These are phyloP conservation scores for Prolemur simus DNA, from an alignment of 2,113 vertebrate species.

Conservation along the genomic window DNA sequence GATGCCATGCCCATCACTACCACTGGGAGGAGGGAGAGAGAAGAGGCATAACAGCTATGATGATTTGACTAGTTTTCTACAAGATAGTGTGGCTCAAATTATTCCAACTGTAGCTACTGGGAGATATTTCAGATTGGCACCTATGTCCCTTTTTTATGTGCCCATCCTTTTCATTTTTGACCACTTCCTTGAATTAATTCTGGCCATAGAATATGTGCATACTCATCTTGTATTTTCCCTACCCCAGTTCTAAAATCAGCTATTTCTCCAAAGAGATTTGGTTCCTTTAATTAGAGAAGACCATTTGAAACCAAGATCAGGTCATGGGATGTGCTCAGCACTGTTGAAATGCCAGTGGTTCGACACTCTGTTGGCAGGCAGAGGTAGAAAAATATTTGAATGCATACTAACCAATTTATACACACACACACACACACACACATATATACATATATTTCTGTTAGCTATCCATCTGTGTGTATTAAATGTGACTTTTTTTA, in stretches of 20 bases:
- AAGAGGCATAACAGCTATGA: neutral
- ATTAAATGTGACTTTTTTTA: neutral
- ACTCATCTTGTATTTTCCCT: neutral
- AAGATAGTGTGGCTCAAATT: neutral
- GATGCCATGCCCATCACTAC: accelerated
- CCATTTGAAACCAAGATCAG: neutral
- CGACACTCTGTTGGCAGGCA: no score
- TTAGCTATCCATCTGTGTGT: neutral
- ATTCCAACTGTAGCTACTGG: neutral
- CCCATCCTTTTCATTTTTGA: neutral
- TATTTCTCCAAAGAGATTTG: neutral
- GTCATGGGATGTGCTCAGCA: neutral
- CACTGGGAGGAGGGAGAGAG: accelerated
- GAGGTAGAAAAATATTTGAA: neutral
- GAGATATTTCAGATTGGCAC: neutral
- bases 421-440: no score
- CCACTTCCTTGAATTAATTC: neutral
- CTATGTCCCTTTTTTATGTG: neutral
- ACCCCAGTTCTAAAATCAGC: neutral
- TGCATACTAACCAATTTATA: neutral
- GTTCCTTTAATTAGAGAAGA: no score
- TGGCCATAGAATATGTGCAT: neutral
- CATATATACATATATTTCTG: neutral
- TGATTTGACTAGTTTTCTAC: neutral
- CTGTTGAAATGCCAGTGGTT: neutral